Percentiles rank a stretch among this genome's conserved stretches.
Evolutionary conservation across 2,113 vertebrate genomes (phyloP).

Genomic region (Donacobius atricapilla): DNA sequence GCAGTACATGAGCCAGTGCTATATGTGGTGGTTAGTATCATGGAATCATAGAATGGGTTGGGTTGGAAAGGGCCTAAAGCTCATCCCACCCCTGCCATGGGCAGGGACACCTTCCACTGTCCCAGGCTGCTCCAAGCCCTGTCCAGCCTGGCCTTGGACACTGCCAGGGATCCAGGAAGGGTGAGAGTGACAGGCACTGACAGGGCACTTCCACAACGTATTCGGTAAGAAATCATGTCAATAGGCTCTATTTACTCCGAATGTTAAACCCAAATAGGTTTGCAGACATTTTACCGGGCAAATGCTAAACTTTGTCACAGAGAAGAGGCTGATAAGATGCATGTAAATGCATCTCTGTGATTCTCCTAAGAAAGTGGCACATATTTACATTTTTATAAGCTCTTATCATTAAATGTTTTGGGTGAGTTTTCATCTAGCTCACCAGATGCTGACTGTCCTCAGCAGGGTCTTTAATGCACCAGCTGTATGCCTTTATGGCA

Average conservation of each 20-base stretch:
- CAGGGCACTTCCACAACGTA: background rate
- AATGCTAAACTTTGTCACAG: background rate
- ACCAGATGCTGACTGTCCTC: background rate
- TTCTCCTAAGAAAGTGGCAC: background rate
- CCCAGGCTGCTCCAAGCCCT: background rate
- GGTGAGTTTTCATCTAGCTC: background rate
- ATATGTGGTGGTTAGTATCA: background rate
- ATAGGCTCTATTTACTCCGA: background rate
- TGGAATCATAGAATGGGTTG: background rate
- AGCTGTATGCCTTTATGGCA: background rate
- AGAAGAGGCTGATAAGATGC: background rate
- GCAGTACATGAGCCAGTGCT: too few species aligned
- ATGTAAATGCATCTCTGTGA: rapidly evolving
- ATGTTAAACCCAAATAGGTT: background rate
- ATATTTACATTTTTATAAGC: background rate
- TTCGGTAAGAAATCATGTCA: background rate
- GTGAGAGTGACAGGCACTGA: background rate
- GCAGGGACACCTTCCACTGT: background rate
- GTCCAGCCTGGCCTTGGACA: rapidly evolving
- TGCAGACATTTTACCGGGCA: background rate
- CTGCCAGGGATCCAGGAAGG: background rate
- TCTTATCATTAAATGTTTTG: background rate
- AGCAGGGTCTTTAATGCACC: background rate
- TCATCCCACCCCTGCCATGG: rapidly evolving
- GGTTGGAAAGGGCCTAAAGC: background rate